Base-by-base conservation (phyloP, 2,797 vertebrate species). In the Pseudomugil gertrudae region DNA sequence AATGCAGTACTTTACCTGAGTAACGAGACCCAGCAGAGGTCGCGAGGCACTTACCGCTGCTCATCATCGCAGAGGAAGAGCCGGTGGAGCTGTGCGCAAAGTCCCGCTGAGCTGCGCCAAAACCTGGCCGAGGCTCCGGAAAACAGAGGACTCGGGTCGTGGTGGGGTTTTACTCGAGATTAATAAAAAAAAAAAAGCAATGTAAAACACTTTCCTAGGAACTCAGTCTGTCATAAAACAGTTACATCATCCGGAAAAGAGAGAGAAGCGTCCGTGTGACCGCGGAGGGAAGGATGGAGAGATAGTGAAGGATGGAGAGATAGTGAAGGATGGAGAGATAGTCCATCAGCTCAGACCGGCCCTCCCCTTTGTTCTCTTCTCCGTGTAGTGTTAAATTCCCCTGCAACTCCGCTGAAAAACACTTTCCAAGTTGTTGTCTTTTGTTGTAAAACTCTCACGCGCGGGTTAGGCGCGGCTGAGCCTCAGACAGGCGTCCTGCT, bases 161-260 rank as follows among this genome's bases (percentile, higher is more conserved):
- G n/a, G n/a, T n/a, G n/a, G n/a, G n/a, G n/a, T n/a, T n/a, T n/a
- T n/a, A n/a, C n/a, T n/a, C n/a, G n/a, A n/a, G n/a, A n/a, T n/a
- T n/a, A n/a, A n/a, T n/a, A n/a, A n/a, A n/a, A n/a, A n/a, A n/a
- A n/a, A n/a, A n/a, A n/a, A n/a, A n/a, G n/a, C n/a, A n/a, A n/a
- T n/a, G n/a, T n/a, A n/a, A n/a, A n/a, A n/a, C n/a, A n/a, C n/a
- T n/a, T n/a, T n/a, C n/a, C n/a, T n/a, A n/a, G n/a, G 57, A 80
- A 65, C 51, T 54, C 45, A 48, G 62, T 36, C 69, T 62, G 74
- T 81, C 74, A 76, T 60, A 72, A 84, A 87, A 68, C 57, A 69
- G 67, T 90, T 87, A 91, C 90, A 92, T 93, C 87, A 90, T 86
- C 84, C 78, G 69, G 64, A 70, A 65, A 80, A 76, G 66, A 66